Evolutionary conservation across 2,888 invertebrate species (phyloP).

Genomic region (Heliconius sara): DNA sequence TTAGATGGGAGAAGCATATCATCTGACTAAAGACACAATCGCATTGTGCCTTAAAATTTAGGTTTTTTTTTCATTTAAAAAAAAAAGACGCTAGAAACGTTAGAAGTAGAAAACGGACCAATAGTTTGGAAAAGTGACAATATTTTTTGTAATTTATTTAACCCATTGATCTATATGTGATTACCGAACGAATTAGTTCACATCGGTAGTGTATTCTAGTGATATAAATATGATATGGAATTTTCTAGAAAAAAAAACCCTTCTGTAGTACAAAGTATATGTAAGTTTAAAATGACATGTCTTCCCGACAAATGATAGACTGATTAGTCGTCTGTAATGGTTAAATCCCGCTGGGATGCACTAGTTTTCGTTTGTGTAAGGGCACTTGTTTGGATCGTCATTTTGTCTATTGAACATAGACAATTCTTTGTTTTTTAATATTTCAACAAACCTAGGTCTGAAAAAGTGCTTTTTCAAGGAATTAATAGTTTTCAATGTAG

Average conservation of each 20-base stretch:
- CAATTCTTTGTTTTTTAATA: slow-evolving; percentile 15
- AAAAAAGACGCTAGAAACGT: slow-evolving; percentile 53
- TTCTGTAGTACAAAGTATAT: slow-evolving; percentile 78
- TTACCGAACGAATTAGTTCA: slow-evolving; percentile 55
- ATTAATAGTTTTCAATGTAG: slow-evolving; percentile 42
- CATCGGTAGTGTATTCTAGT: slow-evolving; percentile 62
- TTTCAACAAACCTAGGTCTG: slow-evolving; percentile 56
- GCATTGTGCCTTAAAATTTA: slow-evolving; percentile 76
- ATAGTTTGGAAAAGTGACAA: slow-evolving; percentile 70
- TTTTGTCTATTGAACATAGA: slow-evolving; percentile 38
- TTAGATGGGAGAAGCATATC: slow-evolving; percentile 68
- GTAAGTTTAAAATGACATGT: slow-evolving; percentile 59
- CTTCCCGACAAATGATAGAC: slow-evolving; percentile 77
- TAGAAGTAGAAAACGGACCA: slow-evolving; percentile 77
- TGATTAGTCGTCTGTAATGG: slow-evolving; percentile 70
- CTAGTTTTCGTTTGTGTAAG: slow-evolving; percentile 74
- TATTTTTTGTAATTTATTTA: slow-evolving; percentile 79
- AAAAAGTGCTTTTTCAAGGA: slow-evolving; percentile 74
- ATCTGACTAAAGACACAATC: slow-evolving; percentile 74
- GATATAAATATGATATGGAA: slow-evolving; percentile 55
- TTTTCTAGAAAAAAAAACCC: slow-evolving; percentile 54
- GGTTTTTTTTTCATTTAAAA: slow-evolving; percentile 55
- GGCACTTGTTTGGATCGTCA: slow-evolving; percentile 74
- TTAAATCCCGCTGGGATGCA: slow-evolving; percentile 75
- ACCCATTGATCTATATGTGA: slow-evolving; percentile 59